A percentile compares a stretch with the other conserved stretches of the same genome.
Conservation (phyloP, 2,888 invertebrate species). For the Heteromyza rotundicornis region DNA sequence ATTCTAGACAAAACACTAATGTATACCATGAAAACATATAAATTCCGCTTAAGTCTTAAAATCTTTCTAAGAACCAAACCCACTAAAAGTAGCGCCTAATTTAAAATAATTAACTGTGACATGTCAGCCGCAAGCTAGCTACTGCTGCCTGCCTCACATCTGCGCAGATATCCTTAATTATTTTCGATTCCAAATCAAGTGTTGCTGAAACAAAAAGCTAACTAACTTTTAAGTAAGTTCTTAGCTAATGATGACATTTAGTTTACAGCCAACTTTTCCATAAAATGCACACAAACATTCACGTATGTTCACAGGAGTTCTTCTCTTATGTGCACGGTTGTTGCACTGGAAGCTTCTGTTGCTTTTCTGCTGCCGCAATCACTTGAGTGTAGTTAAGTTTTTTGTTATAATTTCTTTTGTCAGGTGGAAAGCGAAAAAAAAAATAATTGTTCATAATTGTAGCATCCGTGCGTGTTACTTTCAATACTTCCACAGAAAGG, state of each 20-base stretch:
- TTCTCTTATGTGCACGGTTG: not conserved
- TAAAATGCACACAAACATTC: too few species aligned
- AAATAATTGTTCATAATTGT: constrained; percentile 11
- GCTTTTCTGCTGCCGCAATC: too few species aligned
- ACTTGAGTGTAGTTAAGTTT: constrained; percentile 8
- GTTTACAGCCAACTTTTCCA: too few species aligned
- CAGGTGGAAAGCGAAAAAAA: not conserved
- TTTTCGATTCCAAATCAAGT: too few species aligned
- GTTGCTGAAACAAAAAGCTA: too few species aligned
- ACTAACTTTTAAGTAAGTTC: too few species aligned
- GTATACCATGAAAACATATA: not conserved
- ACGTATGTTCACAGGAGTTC: not conserved
- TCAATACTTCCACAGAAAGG: too few species aligned
- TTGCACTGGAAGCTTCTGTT: too few species aligned
- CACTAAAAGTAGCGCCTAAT: constrained; percentile 22
- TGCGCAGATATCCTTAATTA: not conserved
- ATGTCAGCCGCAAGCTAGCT: constrained; percentile 15
- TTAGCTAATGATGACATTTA: too few species aligned
- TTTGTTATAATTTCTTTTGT: constrained; percentile 6
- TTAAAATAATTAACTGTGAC: constrained; percentile 30
- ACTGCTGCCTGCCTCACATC: not conserved
- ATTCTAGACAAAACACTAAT: too few species aligned
- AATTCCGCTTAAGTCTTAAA: constrained; percentile 4
- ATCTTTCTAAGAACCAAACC: constrained; percentile 4
- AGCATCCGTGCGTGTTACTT: too few species aligned